These are phyloP conservation scores for Anseranas semipalmata DNA, from an alignment of 2,113 vertebrate genomes.

Conservation along the genomic window DNA sequence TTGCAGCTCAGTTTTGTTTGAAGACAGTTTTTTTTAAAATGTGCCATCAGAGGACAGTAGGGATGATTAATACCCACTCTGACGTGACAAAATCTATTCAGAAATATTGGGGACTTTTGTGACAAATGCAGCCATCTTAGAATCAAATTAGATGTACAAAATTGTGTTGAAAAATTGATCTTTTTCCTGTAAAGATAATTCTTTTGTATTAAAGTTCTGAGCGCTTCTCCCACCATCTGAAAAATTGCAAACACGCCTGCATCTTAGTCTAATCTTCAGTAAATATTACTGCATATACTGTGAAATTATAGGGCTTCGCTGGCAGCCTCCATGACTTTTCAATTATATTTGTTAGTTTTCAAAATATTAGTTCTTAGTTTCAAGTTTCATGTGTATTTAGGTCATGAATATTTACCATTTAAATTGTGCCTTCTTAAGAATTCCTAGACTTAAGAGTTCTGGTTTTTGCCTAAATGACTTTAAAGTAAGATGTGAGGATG, in stretches of 20 bases:
- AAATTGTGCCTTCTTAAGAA: background rate
- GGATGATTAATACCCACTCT: conserved; percentile 8
- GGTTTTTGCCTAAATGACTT: background rate
- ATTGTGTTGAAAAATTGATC: background rate
- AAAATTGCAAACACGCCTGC: background rate
- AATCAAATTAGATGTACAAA: background rate
- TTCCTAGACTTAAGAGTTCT: background rate
- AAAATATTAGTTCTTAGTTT: background rate
- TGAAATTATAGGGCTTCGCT: background rate
- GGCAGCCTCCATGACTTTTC: background rate
- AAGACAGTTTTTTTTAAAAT: background rate
- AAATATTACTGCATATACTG: background rate
- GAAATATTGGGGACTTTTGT: background rate
- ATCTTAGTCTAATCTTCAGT: background rate
- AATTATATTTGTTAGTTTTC: background rate
- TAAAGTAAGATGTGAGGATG: background rate
- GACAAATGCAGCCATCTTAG: background rate
- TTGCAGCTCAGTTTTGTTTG: conserved; percentile 6
- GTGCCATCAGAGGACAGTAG: background rate
- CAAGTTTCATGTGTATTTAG: background rate
- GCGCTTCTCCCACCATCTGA: background rate
- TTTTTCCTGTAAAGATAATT: background rate
- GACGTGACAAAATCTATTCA: background rate
- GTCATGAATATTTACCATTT: background rate
- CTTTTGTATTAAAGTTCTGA: background rate